These are phyloP conservation scores for Dolichoris vasculosae DNA, from an alignment of 1,140 invertebrate genomes.

Conservation along the genomic window DNA sequence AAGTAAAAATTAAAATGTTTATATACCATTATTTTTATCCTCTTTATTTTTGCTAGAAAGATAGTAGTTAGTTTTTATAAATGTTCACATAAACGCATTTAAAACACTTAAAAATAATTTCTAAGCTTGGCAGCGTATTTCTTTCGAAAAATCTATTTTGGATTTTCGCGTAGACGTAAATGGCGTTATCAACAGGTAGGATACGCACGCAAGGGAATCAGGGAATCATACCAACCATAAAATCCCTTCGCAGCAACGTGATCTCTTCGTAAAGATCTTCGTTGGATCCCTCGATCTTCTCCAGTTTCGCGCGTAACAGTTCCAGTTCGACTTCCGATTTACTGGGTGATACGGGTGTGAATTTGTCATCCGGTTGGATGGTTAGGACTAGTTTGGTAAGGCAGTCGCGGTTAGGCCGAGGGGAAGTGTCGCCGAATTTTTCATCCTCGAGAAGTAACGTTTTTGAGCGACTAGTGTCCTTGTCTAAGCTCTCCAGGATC, in stretches of 20 bases:
- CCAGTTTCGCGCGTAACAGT: conserved; percentile 62
- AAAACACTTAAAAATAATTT: too few species aligned
- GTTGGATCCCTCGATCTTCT: conserved; percentile 60
- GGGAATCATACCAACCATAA: conserved; percentile 57
- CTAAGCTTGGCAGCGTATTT: too few species aligned
- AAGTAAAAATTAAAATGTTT: too few species aligned
- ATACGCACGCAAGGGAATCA: neutral
- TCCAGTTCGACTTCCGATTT: conserved; percentile 8
- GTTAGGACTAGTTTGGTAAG: conserved; percentile 64
- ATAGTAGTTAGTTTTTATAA: too few species aligned
- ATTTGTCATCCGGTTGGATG: conserved; percentile 60
- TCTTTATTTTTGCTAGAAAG: too few species aligned
- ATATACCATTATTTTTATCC: too few species aligned
- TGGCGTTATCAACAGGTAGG: neutral
- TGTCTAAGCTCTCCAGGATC: conserved; percentile 35
- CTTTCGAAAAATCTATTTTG: too few species aligned
- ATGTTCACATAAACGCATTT: too few species aligned
- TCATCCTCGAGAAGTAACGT: conserved; percentile 34
- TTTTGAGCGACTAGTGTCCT: conserved; percentile 18
- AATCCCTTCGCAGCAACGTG: conserved; percentile 59
- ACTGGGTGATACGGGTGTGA: neutral
- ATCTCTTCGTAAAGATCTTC: conserved; percentile 64
- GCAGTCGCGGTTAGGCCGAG: conserved; percentile 62
- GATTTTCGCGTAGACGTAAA: too few species aligned
- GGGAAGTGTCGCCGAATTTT: conserved; percentile 55